A percentile compares a stretch with the other conserved stretches of the same genome.
These are phyloP conservation scores for Drosophila persimilis DNA, from an alignment of 1,140 invertebrate species.

Conservation along the genomic window DNA sequence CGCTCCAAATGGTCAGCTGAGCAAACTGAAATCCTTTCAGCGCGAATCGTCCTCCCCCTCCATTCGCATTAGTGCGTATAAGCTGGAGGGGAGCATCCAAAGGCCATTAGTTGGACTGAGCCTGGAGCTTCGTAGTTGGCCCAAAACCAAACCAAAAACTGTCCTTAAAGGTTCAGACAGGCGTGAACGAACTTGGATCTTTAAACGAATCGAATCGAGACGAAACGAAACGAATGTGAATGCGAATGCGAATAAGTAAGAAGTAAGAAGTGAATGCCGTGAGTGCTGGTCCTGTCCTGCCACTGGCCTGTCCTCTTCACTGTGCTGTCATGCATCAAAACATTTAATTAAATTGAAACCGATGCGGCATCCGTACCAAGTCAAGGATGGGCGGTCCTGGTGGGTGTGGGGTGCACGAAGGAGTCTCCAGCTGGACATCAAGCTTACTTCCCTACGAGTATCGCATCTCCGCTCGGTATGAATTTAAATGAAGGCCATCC, in stretches of 20 bases:
- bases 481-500: conserved; percentile 72
- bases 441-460: conserved; percentile 8
- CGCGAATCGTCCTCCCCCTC: conserved; percentile 54
- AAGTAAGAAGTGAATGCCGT: conserved; percentile 51
- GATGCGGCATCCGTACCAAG: conserved; percentile 41
- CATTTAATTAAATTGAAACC: conserved; percentile 79
- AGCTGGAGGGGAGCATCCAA: conserved; percentile 26
- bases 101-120: conserved; percentile 59
- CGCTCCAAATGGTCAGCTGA: conserved; percentile 45
- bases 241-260: conserved; percentile 69
- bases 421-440: conserved; percentile 34
- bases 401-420: neutral
- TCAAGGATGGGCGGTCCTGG: too few relatives aligned
- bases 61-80: conserved; percentile 41
- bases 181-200: conserved; percentile 53
- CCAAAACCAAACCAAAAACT: neutral
- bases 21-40: conserved; percentile 71
- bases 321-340: conserved; percentile 77
- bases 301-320: conserved; percentile 6
- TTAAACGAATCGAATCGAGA: conserved; percentile 31
- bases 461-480: conserved; percentile 38
- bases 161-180: conserved; percentile 45
- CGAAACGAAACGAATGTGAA: conserved; percentile 23
- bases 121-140: conserved; percentile 2
- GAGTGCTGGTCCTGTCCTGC: conserved; percentile 29